Conservation (phyloP, 2,888 invertebrate species). For the Halocaridina rubra region DNA sequence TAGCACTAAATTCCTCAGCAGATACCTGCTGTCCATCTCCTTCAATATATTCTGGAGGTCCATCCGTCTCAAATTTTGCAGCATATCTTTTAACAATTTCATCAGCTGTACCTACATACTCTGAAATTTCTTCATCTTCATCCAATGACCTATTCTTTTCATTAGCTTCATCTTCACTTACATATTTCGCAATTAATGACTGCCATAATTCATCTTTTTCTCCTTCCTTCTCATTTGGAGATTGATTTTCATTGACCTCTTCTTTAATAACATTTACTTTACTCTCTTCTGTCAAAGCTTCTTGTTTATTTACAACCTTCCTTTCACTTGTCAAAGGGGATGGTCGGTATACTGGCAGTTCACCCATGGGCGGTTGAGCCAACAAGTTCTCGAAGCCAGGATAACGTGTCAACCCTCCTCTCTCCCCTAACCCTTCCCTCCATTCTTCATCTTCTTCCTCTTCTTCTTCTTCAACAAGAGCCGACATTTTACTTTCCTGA, state of each 20-base stretch:
- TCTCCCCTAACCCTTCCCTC: conserved; percentile 25
- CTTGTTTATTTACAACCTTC: conserved; percentile 15
- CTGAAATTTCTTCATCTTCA: conserved; percentile 30
- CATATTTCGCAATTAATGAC: conserved; percentile 35
- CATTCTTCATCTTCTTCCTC: conserved; percentile 24
- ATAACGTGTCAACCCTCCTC: conserved; percentile 50
- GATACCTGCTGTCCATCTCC: conserved; percentile 5
- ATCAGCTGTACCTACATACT: conserved; percentile 41
- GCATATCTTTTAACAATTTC: conserved; percentile 49
- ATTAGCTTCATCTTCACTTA: neutral
- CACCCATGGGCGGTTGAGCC: conserved; percentile 38
- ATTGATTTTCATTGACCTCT: neutral
- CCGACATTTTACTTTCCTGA: neutral
- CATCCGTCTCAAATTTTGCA: conserved; percentile 34
- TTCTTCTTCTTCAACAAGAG: conserved; percentile 39
- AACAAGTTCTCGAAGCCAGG: conserved; percentile 57
- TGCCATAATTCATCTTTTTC: conserved; percentile 45
- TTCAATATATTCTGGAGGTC: neutral
- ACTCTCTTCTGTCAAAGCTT: neutral
- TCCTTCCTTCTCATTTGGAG: neutral
- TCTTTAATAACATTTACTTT: neutral
- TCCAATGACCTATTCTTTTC: neutral
- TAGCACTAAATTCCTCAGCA: conserved; percentile 48
- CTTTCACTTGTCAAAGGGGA: neutral
- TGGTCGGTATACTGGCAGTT: neutral